Evolutionary conservation across 2,113 vertebrate species (phyloP).

Genomic region (Verasper variegatus): DNA sequence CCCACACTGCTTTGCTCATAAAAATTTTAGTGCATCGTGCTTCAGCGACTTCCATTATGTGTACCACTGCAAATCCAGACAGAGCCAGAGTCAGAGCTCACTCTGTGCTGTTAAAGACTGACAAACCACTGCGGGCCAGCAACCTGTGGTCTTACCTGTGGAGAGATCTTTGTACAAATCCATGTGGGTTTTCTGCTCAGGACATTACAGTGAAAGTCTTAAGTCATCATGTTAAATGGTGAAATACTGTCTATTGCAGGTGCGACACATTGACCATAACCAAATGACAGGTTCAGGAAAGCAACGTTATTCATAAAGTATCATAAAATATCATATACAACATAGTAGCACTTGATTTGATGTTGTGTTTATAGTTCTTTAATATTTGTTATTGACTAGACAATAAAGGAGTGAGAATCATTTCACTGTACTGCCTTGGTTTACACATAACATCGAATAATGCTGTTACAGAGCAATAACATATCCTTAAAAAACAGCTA

Average conservation of each 20-base stretch:
- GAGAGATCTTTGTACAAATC: slow-evolving; percentile 23
- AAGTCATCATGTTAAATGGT: not conserved
- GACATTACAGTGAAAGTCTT: slow-evolving; percentile 20
- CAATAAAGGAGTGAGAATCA: too few relatives aligned
- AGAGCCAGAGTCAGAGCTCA: slow-evolving; percentile 14
- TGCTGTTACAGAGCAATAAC: not conserved
- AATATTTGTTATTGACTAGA: too few relatives aligned
- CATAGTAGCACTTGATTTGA: too few relatives aligned
- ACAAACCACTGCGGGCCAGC: slow-evolving; percentile 24
- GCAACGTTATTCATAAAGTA: too few relatives aligned
- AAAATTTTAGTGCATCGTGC: slow-evolving; percentile 67
- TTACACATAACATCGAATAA: not conserved
- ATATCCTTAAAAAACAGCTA: not conserved
- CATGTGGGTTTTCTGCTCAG: slow-evolving; percentile 22
- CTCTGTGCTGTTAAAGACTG: slow-evolving; percentile 15
- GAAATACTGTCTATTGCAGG: slow-evolving; percentile 2
- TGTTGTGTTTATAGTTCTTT: too few relatives aligned
- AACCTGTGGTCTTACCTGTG: slow-evolving; percentile 15
- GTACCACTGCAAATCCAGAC: slow-evolving; percentile 33
- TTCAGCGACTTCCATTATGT: slow-evolving; percentile 60
- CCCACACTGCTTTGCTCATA: slow-evolving; percentile 67
- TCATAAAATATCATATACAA: too few relatives aligned
- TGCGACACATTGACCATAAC: too few relatives aligned
- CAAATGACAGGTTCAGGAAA: too few relatives aligned
- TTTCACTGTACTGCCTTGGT: not conserved